Evolutionary conservation across 2,113 vertebrate species (phyloP).

Genomic region (Cryptoleucopteryx plumbea): DNA sequence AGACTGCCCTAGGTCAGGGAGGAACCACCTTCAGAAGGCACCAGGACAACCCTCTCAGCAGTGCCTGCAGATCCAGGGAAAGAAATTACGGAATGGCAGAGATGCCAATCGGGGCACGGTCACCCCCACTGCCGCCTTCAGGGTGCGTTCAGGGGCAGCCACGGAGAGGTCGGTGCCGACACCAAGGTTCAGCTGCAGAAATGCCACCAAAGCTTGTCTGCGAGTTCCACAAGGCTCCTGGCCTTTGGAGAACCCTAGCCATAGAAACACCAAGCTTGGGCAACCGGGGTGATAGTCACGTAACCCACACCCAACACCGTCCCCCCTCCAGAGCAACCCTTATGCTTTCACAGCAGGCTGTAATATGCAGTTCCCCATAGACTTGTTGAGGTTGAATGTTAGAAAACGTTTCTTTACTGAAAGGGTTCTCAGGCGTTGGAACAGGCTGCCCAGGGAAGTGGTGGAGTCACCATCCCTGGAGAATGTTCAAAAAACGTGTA

Average conservation of each 20-base stretch:
- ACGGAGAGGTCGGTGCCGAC: fast-evolving
- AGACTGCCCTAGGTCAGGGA: not conserved
- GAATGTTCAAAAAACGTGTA: too few relatives aligned
- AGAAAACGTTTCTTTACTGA: too few relatives aligned
- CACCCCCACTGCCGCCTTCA: not conserved
- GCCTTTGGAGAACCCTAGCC: not conserved
- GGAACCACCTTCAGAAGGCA: not conserved
- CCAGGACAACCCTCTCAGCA: not conserved
- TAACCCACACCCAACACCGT: not conserved
- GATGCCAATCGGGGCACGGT: not conserved
- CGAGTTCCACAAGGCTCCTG: not conserved
- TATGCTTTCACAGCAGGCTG: not conserved
- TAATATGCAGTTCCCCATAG: not conserved
- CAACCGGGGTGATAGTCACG: not conserved
- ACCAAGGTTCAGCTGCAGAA: not conserved
- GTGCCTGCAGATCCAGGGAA: not conserved
- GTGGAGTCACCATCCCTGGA: too few relatives aligned
- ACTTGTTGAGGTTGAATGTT: not conserved
- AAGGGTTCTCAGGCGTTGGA: too few relatives aligned
- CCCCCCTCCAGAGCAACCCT: not conserved
- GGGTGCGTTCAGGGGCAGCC: fast-evolving
- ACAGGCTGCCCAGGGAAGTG: too few relatives aligned
- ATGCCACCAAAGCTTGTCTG: not conserved
- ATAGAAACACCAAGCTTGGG: not conserved
- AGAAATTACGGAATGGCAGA: not conserved